Evolutionary conservation across 2,888 invertebrate species (phyloP), one percentile per base, ranked within the genome.

Genomic region (Cephus sareptanus): DNA sequence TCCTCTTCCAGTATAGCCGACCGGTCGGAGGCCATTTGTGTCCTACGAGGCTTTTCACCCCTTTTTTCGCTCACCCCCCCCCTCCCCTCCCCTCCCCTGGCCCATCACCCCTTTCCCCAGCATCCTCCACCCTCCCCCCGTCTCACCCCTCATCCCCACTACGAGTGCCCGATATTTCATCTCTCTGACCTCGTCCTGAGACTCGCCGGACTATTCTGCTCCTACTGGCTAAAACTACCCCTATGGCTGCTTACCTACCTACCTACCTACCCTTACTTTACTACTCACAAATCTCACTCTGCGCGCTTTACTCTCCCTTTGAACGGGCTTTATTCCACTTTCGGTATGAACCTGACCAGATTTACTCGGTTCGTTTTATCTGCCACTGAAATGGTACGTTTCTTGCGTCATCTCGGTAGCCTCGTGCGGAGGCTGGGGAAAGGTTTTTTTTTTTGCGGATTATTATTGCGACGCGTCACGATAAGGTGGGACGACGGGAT

Each of bases 161-260:
- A 75, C 70, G 77, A 75, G 34, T 40, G 75, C 40, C 77, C 75
- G 70, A 77, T 77, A 77, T 75, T 77, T 77, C 77, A 77, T 77
- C 77, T 77, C 71, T 12, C 77, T 69, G 75, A 75, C 77, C 77
- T 75, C 40, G 30, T 23, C 4, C 35, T 30, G 40, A 40, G 40
- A 40, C 40, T 40, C 40, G 6, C 15, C 15, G 15, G 15, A 40
- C 40, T 40, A 15, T 40, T 15, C 40, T 40, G 40, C 40, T 40
- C 1, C 40, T 40, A 15, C 40, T 40, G 15, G 40, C 40, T 40
- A 4, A 40, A 40, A 40, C 40, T 40, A 40, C 40, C 40, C 40
- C 40, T 40, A 23, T 56, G 69, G 30, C 71, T 71, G 6, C 71
- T 69, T 75, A 34, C 11, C 11, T 0, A 34, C 11, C 11, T 12